Percentiles rank a stretch among this genome's conserved stretches.
Evolutionary conservation across 2,797 vertebrate species (phyloP).

Genomic region (Molossus molossus): DNA sequence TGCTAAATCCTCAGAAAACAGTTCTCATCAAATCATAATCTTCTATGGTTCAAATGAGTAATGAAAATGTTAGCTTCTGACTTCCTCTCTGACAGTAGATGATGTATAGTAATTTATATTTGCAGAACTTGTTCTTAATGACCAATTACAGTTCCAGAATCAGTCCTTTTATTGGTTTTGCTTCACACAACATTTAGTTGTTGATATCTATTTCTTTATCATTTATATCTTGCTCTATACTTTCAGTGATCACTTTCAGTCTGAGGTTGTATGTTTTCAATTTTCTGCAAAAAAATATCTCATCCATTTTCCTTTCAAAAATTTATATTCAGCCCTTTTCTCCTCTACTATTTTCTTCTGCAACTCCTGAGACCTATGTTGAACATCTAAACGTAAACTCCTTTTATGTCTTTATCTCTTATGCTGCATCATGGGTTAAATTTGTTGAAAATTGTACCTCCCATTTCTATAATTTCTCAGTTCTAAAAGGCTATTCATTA

Average conservation of each 20-base stretch:
- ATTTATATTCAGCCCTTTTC: background rate
- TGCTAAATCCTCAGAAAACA: background rate
- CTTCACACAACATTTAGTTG: background rate
- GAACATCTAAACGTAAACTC: background rate
- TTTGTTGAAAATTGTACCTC: background rate
- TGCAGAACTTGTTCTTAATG: background rate
- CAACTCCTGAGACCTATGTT: background rate
- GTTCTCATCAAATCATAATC: background rate
- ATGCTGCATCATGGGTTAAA: background rate
- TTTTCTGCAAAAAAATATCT: background rate
- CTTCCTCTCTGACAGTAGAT: background rate
- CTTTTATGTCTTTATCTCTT: background rate
- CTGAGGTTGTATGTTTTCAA: background rate
- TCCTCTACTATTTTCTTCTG: background rate
- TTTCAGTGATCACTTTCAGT: background rate
- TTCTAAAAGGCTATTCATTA: background rate
- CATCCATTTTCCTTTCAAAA: background rate
- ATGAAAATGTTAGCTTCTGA: background rate
- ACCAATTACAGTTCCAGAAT: background rate
- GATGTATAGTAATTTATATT: background rate
- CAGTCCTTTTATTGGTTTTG: background rate
- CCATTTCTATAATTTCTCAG: background rate
- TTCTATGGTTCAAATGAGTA: background rate
- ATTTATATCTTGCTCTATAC: background rate
- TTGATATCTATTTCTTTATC: background rate